Percentiles rank a stretch among this genome's conserved stretches.
These are phyloP conservation scores for Synergus japonicus DNA, from an alignment of 2,888 invertebrate species.

Conservation along the genomic window DNA sequence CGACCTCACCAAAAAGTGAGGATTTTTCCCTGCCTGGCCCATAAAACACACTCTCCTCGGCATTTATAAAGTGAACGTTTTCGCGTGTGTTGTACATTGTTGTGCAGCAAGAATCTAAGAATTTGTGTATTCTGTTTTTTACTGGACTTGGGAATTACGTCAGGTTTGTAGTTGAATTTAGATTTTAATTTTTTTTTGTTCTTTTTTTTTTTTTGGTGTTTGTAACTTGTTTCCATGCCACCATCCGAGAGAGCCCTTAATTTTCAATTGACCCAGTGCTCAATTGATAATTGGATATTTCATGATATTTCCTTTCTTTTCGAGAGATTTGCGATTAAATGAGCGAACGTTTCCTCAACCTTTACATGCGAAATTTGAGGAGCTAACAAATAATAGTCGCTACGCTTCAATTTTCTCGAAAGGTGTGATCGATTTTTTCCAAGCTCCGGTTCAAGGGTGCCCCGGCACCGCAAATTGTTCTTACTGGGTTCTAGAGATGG, in stretches of 20 bases:
- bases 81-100: slow-evolving; percentile 33
- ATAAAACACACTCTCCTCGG: background rate
- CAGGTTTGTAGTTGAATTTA: slow-evolving; percentile 22
- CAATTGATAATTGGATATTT: background rate
- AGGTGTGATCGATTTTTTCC: slow-evolving; percentile 40
- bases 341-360: slow-evolving; percentile 1
- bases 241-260: background rate
- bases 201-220: slow-evolving; percentile 1
- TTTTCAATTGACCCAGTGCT: slow-evolving; percentile 16
- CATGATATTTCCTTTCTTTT: slow-evolving; percentile 8
- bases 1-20: slow-evolving; percentile 39
- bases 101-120: slow-evolving; percentile 20
- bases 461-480: slow-evolving; percentile 29
- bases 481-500: slow-evolving; percentile 6
- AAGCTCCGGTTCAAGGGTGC: slow-evolving; percentile 39
- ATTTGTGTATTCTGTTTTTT: slow-evolving; percentile 20
- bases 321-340: background rate
- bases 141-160: slow-evolving; percentile 35
- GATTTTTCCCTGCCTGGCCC: background rate
- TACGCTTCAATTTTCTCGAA: slow-evolving; percentile 39
- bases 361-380: slow-evolving; percentile 17
- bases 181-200: slow-evolving; percentile 1
- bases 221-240: slow-evolving; percentile 12
- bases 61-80: slow-evolving; percentile 39
- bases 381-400: slow-evolving; percentile 32